Conservation (phyloP, 2,888 invertebrate species). For the Megamerina dolium region DNA sequence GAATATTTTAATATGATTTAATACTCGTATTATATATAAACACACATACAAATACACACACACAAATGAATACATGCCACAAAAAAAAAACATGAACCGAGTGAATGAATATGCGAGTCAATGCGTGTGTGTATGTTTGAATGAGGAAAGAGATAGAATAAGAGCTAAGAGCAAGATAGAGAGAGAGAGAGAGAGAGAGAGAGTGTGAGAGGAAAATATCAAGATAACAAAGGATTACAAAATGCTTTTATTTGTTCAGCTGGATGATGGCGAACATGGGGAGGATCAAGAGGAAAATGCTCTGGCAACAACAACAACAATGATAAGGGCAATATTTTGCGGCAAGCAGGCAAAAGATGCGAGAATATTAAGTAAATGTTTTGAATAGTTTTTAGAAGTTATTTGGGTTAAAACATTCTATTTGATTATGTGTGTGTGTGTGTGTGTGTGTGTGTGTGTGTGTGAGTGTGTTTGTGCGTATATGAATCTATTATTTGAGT, state of each 20-base stretch:
- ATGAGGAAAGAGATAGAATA: conserved; percentile 16
- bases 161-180: too few species aligned
- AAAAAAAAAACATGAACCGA: too few species aligned
- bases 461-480: too few species aligned
- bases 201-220: conserved; percentile 34
- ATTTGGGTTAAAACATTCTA: conserved; percentile 38
- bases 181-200: too few species aligned
- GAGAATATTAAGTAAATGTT: conserved; percentile 44
- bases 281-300: neutral
- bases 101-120: conserved; percentile 4
- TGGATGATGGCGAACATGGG: neutral
- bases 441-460: too few species aligned
- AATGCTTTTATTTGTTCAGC: conserved; percentile 34
- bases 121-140: conserved; percentile 7
- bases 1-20: conserved; percentile 47
- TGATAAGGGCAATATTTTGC: too few species aligned
- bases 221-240: conserved; percentile 43
- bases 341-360: conserved; percentile 14
- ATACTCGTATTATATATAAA: too few species aligned
- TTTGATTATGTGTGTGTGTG: too few species aligned
- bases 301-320: neutral
- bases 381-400: conserved; percentile 42
- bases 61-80: conserved; percentile 22
- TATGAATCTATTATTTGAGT: neutral
- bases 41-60: too few species aligned